Evolutionary conservation across 92 coral and sea anemone species (phyloP).

Genomic region (Meandrina meandrites): DNA sequence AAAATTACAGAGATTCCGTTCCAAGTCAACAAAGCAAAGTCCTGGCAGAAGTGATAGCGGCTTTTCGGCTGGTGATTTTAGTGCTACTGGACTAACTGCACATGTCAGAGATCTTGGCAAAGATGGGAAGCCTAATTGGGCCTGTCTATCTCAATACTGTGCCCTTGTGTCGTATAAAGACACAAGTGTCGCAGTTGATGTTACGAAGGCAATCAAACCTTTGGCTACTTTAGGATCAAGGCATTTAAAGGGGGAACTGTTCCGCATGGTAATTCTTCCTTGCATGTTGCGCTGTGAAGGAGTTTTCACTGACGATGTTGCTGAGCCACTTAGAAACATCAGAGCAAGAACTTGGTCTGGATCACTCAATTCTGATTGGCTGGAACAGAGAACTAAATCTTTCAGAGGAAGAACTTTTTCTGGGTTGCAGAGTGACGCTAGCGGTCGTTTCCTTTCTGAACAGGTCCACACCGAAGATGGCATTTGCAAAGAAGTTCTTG

Average conservation of each 20-base stretch:
- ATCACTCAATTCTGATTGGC: slow-evolving; percentile 11
- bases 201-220: slow-evolving; percentile 71
- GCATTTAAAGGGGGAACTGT: slow-evolving; percentile 73
- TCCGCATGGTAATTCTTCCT: slow-evolving; percentile 80
- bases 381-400: slow-evolving; percentile 11
- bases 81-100: slow-evolving; percentile 30
- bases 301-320: slow-evolving; percentile 32
- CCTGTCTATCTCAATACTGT: slow-evolving; percentile 83
- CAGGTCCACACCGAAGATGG: slow-evolving; percentile 2
- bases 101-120: slow-evolving; percentile 33
- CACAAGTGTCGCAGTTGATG: slow-evolving; percentile 62
- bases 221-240: slow-evolving; percentile 78
- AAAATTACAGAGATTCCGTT: slow-evolving; percentile 40
- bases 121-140: slow-evolving; percentile 65
- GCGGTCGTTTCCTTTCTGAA: background rate
- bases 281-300: slow-evolving; percentile 74
- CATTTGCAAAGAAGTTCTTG: slow-evolving; percentile 60
- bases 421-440: background rate
- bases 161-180: slow-evolving; percentile 61
- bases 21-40: slow-evolving; percentile 66
- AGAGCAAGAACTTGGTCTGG: slow-evolving; percentile 21
- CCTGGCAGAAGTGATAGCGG: slow-evolving; percentile 68
- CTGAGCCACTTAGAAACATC: slow-evolving; percentile 30
- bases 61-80: slow-evolving; percentile 64
- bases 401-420: slow-evolving; percentile 21